These are phyloP conservation scores for Taphrorychus bicolor DNA, from an alignment of 2,888 invertebrate genomes.

Conservation along the genomic window DNA sequence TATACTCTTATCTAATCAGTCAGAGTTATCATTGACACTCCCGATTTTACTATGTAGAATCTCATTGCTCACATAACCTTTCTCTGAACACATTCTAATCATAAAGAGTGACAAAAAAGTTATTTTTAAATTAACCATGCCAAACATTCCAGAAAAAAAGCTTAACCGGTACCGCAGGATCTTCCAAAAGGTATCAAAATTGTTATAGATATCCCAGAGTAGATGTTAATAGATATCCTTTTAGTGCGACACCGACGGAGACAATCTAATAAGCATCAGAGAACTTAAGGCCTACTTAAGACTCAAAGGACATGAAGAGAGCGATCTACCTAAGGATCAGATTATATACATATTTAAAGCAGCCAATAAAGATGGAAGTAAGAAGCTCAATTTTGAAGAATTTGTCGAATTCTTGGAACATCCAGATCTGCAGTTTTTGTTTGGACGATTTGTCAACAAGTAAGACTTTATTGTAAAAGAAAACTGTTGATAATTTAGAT, in stretches of 20 bases:
- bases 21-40: too few species aligned
- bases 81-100: too few species aligned
- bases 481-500: too few species aligned
- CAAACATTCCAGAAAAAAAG: conserved; percentile 2
- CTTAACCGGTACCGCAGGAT: conserved; percentile 23
- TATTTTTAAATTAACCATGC: neutral
- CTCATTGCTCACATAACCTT: too few species aligned
- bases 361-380: conserved; percentile 71
- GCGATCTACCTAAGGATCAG: conserved; percentile 52
- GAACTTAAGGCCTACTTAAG: conserved; percentile 65
- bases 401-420: conserved; percentile 73
- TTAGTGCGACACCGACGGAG: conserved; percentile 74
- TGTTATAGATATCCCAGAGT: neutral
- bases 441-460: conserved; percentile 68
- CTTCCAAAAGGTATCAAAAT: conserved; percentile 15
- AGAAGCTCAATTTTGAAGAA: conserved; percentile 70
- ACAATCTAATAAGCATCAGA: conserved; percentile 72
- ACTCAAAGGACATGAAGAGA: conserved; percentile 60
- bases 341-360: conserved; percentile 70
- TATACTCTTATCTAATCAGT: too few species aligned
- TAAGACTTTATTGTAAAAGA: too few species aligned
- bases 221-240: neutral
- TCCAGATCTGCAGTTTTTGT: conserved; percentile 67
- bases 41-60: too few species aligned
- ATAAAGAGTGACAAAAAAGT: too few species aligned